Conservation (phyloP, 2,888 invertebrate genomes). For the Scaptomyza cyrtandrae region DNA sequence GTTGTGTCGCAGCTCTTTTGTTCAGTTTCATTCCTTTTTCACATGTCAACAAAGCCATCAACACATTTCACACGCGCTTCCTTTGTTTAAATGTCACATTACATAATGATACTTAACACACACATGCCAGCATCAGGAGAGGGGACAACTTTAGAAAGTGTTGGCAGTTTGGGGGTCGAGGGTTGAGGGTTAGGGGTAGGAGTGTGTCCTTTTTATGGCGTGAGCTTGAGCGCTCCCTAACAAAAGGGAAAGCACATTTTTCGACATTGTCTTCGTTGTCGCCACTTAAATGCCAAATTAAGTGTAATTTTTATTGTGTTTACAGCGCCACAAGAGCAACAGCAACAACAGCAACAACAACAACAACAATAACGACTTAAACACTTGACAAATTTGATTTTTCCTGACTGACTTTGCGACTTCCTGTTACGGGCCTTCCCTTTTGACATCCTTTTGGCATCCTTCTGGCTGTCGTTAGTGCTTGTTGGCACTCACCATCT, state of each 20-base stretch:
- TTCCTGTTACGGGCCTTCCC: slow-evolving; percentile 17
- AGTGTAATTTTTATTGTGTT: slow-evolving; percentile 79
- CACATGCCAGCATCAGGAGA: neutral
- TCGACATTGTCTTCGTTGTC: slow-evolving; percentile 38
- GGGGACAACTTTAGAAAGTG: slow-evolving; percentile 2
- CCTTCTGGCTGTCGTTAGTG: slow-evolving; percentile 51
- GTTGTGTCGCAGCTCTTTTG: slow-evolving; percentile 18
- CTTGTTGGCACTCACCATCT: slow-evolving; percentile 45
- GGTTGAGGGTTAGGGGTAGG: neutral
- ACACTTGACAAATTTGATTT: slow-evolving; percentile 74
- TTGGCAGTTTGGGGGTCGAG: neutral
- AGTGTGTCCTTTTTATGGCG: slow-evolving; percentile 57
- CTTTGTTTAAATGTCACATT: slow-evolving; percentile 78
- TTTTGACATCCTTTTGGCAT: slow-evolving; percentile 6
- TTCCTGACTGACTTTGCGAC: slow-evolving; percentile 54
- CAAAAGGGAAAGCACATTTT: slow-evolving; percentile 53
- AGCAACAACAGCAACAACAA: slow-evolving; percentile 28
- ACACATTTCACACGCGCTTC: slow-evolving; percentile 60
- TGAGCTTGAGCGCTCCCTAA: slow-evolving; percentile 21
- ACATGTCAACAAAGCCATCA: slow-evolving; percentile 71
- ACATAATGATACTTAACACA: slow-evolving; percentile 76
- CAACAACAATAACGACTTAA: slow-evolving; percentile 26
- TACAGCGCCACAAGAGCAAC: slow-evolving; percentile 50
- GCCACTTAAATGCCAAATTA: slow-evolving; percentile 79
- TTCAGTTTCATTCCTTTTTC: slow-evolving; percentile 59